These are phyloP conservation scores for Hydriomena furcata DNA, from an alignment of 2,888 invertebrate genomes.

Conservation along the genomic window DNA sequence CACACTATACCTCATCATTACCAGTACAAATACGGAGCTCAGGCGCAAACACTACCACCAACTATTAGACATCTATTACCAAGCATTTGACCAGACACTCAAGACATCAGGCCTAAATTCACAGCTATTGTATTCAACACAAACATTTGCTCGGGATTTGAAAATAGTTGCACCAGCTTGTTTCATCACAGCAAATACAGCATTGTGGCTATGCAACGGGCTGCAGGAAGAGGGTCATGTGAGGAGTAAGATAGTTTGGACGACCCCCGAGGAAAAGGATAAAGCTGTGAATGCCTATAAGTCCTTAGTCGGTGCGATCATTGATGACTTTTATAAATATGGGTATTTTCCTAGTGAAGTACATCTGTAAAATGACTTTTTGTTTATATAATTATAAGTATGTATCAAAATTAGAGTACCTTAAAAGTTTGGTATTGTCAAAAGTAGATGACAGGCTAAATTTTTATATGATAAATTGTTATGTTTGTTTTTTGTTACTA, in stretches of 20 bases:
- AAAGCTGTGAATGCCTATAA: constrained; percentile 55
- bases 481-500: too few species aligned
- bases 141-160: constrained; percentile 59
- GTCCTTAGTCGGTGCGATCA: constrained; percentile 52
- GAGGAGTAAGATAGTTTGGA: constrained; percentile 56
- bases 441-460: too few species aligned
- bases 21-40: constrained; percentile 55
- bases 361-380: not conserved
- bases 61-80: constrained; percentile 59
- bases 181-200: constrained; percentile 68
- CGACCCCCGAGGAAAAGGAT: constrained; percentile 51
- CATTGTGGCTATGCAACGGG: constrained; percentile 67
- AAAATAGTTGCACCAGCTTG: constrained; percentile 62
- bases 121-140: constrained; percentile 48
- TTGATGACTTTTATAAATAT: constrained; percentile 61
- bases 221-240: constrained; percentile 73
- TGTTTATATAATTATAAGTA: not conserved
- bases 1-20: constrained; percentile 61
- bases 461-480: too few species aligned
- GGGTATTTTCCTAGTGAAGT: constrained; percentile 46
- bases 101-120: constrained; percentile 41
- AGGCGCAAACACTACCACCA: constrained; percentile 48
- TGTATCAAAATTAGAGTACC: not conserved
- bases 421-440: too few species aligned
- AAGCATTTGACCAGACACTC: constrained; percentile 50